These are phyloP conservation scores for Bathynomus jamesi DNA, from an alignment of 1,140 invertebrate species.

Conservation along the genomic window DNA sequence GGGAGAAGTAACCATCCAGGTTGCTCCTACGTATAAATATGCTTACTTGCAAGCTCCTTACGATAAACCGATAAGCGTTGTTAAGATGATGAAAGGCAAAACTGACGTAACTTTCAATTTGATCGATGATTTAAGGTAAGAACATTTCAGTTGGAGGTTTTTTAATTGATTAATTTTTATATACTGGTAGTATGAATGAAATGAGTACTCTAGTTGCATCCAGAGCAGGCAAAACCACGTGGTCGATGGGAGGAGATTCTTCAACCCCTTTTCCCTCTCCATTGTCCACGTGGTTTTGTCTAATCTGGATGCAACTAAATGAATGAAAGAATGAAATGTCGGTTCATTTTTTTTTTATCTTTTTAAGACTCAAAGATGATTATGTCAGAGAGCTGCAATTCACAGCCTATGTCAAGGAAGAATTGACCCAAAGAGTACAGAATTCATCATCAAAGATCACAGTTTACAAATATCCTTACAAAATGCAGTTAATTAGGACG, in stretches of 20 bases:
- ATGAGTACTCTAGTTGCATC: no score
- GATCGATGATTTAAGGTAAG: slow-evolving; percentile 55
- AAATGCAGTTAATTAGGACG: slow-evolving; percentile 70
- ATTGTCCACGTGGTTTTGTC: no score
- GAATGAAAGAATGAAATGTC: no score
- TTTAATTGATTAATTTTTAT: no score
- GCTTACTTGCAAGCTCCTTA: slow-evolving; percentile 69
- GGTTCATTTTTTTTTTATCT: not conserved
- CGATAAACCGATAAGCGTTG: slow-evolving; percentile 63
- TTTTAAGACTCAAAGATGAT: slow-evolving; percentile 56
- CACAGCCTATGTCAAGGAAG: slow-evolving; percentile 71
- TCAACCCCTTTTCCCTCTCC: no score
- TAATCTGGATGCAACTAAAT: no score
- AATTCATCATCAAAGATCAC: slow-evolving; percentile 65
- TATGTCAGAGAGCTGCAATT: slow-evolving; percentile 64
- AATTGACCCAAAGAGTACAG: slow-evolving; percentile 66
- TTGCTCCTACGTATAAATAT: slow-evolving; percentile 55
- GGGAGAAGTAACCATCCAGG: slow-evolving; percentile 52
- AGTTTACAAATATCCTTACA: slow-evolving; percentile 71
- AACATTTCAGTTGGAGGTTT: no score
- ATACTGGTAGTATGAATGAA: no score
- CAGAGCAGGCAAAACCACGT: not conserved
- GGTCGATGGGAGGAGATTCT: not conserved
- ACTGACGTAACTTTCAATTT: slow-evolving; percentile 68
- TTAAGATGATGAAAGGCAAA: slow-evolving; percentile 68